Evolutionary conservation across 2,113 vertebrate genomes (phyloP).

Genomic region (Gadus chalcogrammus): DNA sequence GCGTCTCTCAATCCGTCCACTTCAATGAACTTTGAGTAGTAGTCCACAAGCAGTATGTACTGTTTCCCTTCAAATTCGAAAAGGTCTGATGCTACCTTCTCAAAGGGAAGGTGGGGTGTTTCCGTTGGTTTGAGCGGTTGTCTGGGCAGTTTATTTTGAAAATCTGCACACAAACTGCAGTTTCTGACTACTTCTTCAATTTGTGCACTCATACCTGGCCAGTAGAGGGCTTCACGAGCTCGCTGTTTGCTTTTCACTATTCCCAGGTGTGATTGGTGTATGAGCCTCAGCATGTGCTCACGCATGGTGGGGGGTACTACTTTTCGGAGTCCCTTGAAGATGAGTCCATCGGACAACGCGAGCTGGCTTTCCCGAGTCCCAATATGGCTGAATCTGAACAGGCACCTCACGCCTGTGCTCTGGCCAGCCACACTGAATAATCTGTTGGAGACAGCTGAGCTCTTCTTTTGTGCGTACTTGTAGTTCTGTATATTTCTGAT

Average conservation of each 20-base stretch:
- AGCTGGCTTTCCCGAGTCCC: slow-evolving; percentile 4
- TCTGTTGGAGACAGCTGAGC: not conserved
- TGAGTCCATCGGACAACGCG: not conserved
- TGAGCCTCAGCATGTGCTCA: slow-evolving; percentile 9
- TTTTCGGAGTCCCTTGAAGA: not conserved
- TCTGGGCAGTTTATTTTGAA: slow-evolving; percentile 18
- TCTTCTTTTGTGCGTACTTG: not conserved
- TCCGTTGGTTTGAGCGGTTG: slow-evolving; percentile 21
- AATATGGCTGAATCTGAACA: not conserved
- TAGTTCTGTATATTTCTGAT: not conserved
- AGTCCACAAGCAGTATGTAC: too few relatives aligned
- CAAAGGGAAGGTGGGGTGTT: slow-evolving; percentile 15
- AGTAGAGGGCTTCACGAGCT: not conserved
- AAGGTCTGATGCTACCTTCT: slow-evolving; percentile 12
- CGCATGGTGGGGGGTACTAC: not conserved
- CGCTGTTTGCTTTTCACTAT: slow-evolving; percentile 28
- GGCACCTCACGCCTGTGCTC: not conserved
- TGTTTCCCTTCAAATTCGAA: too few relatives aligned
- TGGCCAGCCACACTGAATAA: not conserved
- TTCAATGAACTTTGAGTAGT: not conserved
- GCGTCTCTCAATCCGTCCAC: slow-evolving; percentile 14
- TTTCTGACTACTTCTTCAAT: slow-evolving; percentile 19
- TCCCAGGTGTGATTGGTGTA: slow-evolving; percentile 26
- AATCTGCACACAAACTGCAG: slow-evolving; percentile 24
- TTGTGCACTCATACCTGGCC: not conserved